These are phyloP conservation scores for Cebidichthys violaceus DNA, from an alignment of 2,113 vertebrate species.

Conservation along the genomic window DNA sequence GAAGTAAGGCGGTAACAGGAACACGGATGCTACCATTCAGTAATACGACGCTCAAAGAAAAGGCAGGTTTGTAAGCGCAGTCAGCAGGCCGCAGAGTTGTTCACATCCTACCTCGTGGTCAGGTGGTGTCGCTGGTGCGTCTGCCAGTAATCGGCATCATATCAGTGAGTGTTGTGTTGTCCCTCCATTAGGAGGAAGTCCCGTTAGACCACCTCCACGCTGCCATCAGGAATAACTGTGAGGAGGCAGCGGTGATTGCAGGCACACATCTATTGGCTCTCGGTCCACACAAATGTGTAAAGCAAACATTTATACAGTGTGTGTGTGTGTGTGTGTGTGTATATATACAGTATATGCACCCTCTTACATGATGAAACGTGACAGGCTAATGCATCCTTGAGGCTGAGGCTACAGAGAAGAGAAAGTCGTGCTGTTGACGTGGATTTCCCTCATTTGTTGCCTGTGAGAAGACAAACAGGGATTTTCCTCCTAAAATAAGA, in stretches of 20 bases:
- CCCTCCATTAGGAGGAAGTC: conserved; percentile 57
- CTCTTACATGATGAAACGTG: background rate
- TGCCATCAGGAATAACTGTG: conserved; percentile 30
- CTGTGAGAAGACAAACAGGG: conserved; percentile 15
- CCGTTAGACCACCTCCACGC: conserved; percentile 35
- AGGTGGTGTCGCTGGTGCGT: conserved; percentile 22
- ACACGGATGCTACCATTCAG: background rate
- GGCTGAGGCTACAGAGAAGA: background rate
- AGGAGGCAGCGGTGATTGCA: conserved; percentile 25
- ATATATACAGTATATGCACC: background rate
- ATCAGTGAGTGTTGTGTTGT: conserved; percentile 23
- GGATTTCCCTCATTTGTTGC: conserved; percentile 29
- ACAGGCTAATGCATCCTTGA: conserved; percentile 5
- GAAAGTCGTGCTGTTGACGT: conserved; percentile 18
- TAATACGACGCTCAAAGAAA: background rate
- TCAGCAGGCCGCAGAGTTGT: conserved; percentile 15
- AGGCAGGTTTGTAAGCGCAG: background rate
- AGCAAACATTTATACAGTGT: too few relatives aligned
- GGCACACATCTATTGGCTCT: conserved; percentile 4
- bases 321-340: too few relatives aligned
- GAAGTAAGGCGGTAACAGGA: background rate
- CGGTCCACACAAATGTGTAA: background rate
- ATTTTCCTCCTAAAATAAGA: conserved; percentile 48
- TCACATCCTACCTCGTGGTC: conserved; percentile 34
- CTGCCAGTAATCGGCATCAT: conserved; percentile 44